Evolutionary conservation across 1,140 invertebrate species (phyloP).

Genomic region (Periplaneta americana): DNA sequence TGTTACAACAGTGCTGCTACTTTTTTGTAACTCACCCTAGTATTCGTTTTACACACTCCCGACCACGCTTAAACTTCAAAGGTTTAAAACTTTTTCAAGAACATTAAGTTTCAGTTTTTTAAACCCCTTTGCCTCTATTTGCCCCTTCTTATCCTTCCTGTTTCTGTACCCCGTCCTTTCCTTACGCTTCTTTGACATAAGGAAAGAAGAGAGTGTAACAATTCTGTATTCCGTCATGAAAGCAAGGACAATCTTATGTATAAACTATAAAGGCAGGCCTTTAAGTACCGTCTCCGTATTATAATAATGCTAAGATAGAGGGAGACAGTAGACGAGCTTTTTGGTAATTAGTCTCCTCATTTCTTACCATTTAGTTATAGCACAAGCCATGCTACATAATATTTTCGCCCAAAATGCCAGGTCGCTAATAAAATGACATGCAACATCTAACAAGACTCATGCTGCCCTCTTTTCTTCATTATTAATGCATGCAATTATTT

Average conservation of each 20-base stretch:
- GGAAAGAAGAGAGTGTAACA: neutral
- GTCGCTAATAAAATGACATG: constrained; percentile 13
- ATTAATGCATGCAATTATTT: constrained; percentile 14
- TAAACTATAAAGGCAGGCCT: neutral
- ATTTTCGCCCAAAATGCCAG: constrained; percentile 8
- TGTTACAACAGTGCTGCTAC: neutral
- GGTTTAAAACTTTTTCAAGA: neutral
- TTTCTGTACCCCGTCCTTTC: neutral
- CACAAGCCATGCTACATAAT: neutral
- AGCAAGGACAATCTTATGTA: neutral
- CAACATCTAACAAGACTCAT: constrained; percentile 5
- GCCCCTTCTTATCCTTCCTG: neutral
- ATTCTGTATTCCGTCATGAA: neutral
- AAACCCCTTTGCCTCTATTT: neutral
- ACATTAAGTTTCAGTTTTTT: neutral
- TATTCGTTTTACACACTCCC: neutral
- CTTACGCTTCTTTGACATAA: neutral
- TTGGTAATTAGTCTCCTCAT: constrained; percentile 4
- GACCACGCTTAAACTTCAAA: neutral
- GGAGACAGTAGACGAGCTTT: neutral
- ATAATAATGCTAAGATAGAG: neutral
- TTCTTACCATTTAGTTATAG: neutral
- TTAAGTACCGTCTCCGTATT: neutral
- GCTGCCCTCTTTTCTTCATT: neutral
- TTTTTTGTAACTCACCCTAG: neutral